Evolutionary conservation across 2,797 vertebrate genomes (phyloP), one percentile per base, ranked within the genome.

Genomic region (Lacerta agilis): DNA sequence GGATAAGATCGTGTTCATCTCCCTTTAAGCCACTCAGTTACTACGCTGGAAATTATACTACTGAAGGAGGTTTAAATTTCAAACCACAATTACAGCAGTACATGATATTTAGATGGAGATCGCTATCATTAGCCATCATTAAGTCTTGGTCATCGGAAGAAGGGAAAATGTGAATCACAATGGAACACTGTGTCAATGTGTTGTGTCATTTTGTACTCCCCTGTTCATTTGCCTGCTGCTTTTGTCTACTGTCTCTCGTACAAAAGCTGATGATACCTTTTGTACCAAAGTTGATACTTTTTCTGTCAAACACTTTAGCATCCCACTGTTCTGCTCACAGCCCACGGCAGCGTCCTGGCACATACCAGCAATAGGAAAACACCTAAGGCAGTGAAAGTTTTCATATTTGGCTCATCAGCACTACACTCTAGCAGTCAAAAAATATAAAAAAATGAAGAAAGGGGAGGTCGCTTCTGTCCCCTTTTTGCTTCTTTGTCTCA

Each of bases 41-140:
- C 36, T 71, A 61, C 17, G 20, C 29, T 61, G 49, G n/a, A 78
- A 84, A 79, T 72, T 84, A 79, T 43, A 49, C 79, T 9, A 29
- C 58, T 45, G n/a, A 82, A 88, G 6, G 27, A 43, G 29, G 55
- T 29, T 88, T 41, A 43, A 79, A 69, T 86, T 69, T 69, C 64
- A 29, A 88, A 23, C 66, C 27, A 64, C 49, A 84, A 84, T 84
- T 79, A 84, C 33, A 79, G 49, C 36, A 58, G 27, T 55, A 83
- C 67, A 71, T 83, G 36, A 69, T 76, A 41, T 88, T 79, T 84
- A 79, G 49, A 88, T 43, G 38, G 29, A 79, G 49, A 88, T 64
- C 25, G 4, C 45, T 41, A 58, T 79, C 75, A 84, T 88, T 88
- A 72, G 82, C 75, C 78, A 38, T 64, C 82, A 84, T 83, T 79